Conservation (phyloP, 2,888 invertebrate genomes). For the Cephalotes varians region DNA sequence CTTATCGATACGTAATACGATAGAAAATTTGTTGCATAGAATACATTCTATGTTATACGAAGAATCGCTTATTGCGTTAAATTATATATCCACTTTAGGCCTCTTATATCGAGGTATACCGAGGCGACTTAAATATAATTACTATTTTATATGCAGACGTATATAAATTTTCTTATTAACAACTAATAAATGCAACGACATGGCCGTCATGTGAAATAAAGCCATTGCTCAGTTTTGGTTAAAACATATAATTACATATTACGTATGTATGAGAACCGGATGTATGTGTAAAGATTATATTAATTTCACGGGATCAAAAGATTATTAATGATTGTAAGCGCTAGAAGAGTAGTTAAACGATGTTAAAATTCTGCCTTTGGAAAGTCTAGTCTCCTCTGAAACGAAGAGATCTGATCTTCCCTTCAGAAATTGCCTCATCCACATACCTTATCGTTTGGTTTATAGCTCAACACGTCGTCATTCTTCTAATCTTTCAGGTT, state of each 20-base stretch:
- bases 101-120: not conserved
- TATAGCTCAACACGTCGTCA: conserved; percentile 61
- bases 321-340: not conserved
- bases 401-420: conserved; percentile 14
- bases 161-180: not conserved
- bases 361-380: not conserved
- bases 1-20: conserved; percentile 42
- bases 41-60: not conserved
- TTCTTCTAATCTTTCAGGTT: conserved; percentile 55
- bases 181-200: not conserved
- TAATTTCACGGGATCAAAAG: not conserved
- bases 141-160: conserved; percentile 7
- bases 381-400: not conserved
- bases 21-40: conserved; percentile 17
- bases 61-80: not conserved
- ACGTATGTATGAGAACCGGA: not conserved
- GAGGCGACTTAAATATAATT: conserved; percentile 4
- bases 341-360: not conserved
- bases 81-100: not conserved
- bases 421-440: conserved; percentile 49
- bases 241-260: not conserved
- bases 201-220: not conserved
- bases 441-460: conserved; percentile 63
- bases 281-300: not conserved
- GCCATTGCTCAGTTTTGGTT: not conserved